Base-by-base conservation (phyloP, 2,888 invertebrate species). In the Andricus curvator region DNA sequence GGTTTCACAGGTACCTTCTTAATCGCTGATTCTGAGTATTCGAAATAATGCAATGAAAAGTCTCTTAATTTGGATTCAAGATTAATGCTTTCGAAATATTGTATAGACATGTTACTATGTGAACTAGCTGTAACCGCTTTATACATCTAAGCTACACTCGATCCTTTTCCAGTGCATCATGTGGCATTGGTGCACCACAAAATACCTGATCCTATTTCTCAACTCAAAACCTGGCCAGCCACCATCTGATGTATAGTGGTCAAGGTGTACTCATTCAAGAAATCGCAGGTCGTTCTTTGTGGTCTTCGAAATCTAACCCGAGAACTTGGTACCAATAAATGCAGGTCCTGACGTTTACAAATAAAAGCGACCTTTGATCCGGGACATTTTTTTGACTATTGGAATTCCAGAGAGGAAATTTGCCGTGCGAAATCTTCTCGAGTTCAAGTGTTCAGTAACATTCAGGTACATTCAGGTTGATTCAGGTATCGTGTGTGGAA, bases 161-260 rank as follows among this genome's bases (percentile, higher is more conserved):
- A 74, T 74, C n/a, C n/a, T 15, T 51, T 70, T 29, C 29, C 29
- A 70, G 74, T 68, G 74, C 51, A 74, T 74, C 74, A 29, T 74
- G 33, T 74, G 56, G 13, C 74, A 51, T 56, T 74, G 74, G 56
- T n/a, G 56, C 56, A 74, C 74, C 56, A 74, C 56, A 74, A 74
- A 74, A 33, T 56, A 74, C 74, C 74, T 56, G 74, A 56, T 56
- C 74, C 33, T 74, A 51, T 56, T 74, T 51, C 74, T 74, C 48
- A 25, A n/a, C 41, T 68, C 25, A 44, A 48, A 48, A 74, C 29
- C n/a, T 20, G 33, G 13, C 5, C 29, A 64, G 15, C 22, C 15
- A 74, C 4, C 25, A 56, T 51, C 74, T 51, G 20, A 56, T 74
- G 51, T 74, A 33, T 33, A 74, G 74, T 33, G 56, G 74, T 74